phyloP scores from a whole-genome alignment of 2,797 vertebrate species.

The Coregonus sp. region DNA sequence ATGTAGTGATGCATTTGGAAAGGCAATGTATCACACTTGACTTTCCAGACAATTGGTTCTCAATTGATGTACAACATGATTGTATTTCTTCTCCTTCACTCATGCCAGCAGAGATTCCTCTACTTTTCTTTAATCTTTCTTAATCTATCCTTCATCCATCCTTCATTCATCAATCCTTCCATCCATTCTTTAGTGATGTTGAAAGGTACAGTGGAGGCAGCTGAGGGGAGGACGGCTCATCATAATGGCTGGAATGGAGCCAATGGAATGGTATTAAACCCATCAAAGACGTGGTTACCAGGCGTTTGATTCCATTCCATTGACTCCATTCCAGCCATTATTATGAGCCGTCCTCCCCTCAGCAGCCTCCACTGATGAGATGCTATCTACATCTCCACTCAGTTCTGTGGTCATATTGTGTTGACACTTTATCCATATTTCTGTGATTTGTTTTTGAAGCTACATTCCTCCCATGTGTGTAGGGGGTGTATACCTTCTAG shows the following conservation, averaged over 20 bases:
- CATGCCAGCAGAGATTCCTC: constrained; percentile 1
- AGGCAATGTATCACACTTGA: constrained; percentile 2
- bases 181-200: constrained; percentile 27
- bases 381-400: constrained; percentile 13
- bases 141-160: constrained; percentile 8
- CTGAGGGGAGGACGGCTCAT: too few species aligned
- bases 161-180: constrained; percentile 34
- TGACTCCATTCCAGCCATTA: too few species aligned
- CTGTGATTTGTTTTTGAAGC: constrained; percentile 2
- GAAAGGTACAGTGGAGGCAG: constrained; percentile 22
- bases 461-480: neutral
- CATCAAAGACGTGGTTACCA: too few species aligned
- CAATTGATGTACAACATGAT: constrained; percentile 47
- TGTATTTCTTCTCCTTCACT: constrained; percentile 33
- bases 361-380: constrained; percentile 30
- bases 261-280: too few species aligned
- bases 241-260: too few species aligned
- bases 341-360: too few species aligned
- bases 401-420: neutral
- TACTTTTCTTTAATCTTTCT: neutral
- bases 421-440: neutral
- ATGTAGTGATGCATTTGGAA: constrained; percentile 13
- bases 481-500: neutral
- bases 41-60: constrained; percentile 52
- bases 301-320: too few species aligned